A percentile compares a stretch with the other conserved stretches of the same genome.
phyloP scores from a whole-genome alignment of 2,113 vertebrate species.

The Alligator sinensis region DNA sequence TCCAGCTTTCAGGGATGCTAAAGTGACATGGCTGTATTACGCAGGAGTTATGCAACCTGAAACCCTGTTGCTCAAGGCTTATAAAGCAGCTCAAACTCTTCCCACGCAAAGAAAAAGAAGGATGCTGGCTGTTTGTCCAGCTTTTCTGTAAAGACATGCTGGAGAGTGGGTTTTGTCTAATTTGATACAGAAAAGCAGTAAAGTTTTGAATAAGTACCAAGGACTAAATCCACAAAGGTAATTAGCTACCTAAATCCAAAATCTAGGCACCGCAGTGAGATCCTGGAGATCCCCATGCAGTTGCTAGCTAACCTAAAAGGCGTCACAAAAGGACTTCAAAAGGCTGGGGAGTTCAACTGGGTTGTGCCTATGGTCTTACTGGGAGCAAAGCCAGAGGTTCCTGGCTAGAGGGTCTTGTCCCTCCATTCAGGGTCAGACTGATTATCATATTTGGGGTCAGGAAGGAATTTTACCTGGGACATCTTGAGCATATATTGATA shows the following conservation, averaged over 20 bases:
- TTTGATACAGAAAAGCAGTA: accelerated
- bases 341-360: too few relatives aligned
- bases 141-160: background rate
- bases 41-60: background rate
- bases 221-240: background rate
- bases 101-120: background rate
- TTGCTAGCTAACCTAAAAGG: conserved; percentile 38
- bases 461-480: too few relatives aligned
- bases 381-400: too few relatives aligned
- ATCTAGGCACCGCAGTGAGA: background rate
- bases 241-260: background rate
- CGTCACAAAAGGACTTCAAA: too few relatives aligned
- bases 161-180: background rate
- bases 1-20: background rate
- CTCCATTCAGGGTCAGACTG: too few relatives aligned
- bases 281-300: background rate
- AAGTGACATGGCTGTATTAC: background rate
- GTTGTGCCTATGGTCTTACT: too few relatives aligned
- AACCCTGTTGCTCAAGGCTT: background rate
- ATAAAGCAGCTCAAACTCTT: background rate
- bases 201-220: background rate
- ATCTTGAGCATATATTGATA: too few relatives aligned
- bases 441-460: too few relatives aligned
- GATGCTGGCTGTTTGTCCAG: background rate
- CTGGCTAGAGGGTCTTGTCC: too few relatives aligned